Evolutionary conservation across 1,140 invertebrate genomes (phyloP), one percentile per base, ranked within the genome.

Genomic region (Yoshiicerus persimilis): DNA sequence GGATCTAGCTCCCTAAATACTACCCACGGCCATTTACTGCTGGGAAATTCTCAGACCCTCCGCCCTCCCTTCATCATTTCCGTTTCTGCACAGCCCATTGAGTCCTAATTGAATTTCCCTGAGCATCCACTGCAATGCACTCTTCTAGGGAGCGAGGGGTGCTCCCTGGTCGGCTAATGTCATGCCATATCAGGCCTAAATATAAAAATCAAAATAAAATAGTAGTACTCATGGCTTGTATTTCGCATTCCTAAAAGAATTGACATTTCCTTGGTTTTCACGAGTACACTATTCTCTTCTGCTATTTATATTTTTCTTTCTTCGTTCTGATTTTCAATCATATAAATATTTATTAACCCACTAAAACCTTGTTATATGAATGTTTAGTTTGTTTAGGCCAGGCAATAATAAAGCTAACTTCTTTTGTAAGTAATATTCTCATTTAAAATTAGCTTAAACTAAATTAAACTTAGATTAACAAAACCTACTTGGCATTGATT

Each of bases 71-170:
- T 56, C 83, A 84, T 84, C 83, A 84, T 84, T 84, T 84, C 83
- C 83, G 38, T 41, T 41, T 25, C 38, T 30, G 39, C 41, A 56
- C 83, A 84, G 83, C 83, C 83, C 83, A 84, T 84, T 84, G 83
- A 84, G 83, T 84, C 83, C 83, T 84, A 84, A 84, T 84, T 84
- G 83, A 56, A 84, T 84, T 84, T 84, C 39, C 83, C 56, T 84
- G 38, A 80, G 75, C 75, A 80, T 32, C 75, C 5, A 36, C 75
- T 36, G 16, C 27, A 38, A 4, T 70, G 25, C 11, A 27, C 27
- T 70, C 1, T 13, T 30, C 47, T n/a, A 75, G 13, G 20, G 32
- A 77, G 20, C 13, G 34, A 80, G 75, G 75, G 75, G 34, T 80
- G 16, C 75, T 80, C 13, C 20, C 32, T 80, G 34, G 16, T 32